Percentiles rank a stretch among this genome's conserved stretches.
phyloP scores from a whole-genome alignment of 2,888 invertebrate species.

The Ditula angustiorana region DNA sequence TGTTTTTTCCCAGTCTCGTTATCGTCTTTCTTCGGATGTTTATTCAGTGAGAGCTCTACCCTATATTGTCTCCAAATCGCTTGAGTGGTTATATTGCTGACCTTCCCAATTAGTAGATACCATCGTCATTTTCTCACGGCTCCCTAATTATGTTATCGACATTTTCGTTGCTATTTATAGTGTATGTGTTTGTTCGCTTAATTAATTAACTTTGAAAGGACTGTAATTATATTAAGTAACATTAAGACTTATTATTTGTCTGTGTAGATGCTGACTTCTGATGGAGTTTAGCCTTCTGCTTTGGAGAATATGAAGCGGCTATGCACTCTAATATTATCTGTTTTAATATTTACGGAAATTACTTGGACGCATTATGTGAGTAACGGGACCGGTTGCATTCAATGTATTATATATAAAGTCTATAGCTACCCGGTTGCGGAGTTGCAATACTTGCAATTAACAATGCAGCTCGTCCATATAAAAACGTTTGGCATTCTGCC shows the following conservation, averaged over 20 bases:
- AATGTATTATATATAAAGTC: slow-evolving; percentile 34
- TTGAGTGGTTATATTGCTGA: slow-evolving; percentile 3
- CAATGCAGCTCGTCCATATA: slow-evolving; percentile 64
- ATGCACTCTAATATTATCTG: slow-evolving; percentile 59
- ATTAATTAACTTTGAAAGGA: not conserved
- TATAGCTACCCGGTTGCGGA: slow-evolving; percentile 41
- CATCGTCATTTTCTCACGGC: slow-evolving; percentile 17
- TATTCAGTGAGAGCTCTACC: slow-evolving; percentile 10
- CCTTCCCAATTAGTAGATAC: slow-evolving; percentile 20
- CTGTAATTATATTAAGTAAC: not conserved
- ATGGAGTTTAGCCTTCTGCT: slow-evolving; percentile 52
- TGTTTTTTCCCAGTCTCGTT: not conserved
- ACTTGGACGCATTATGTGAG: slow-evolving; percentile 63
- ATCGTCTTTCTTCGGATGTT: slow-evolving; percentile 2
- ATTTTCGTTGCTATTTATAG: slow-evolving; percentile 18
- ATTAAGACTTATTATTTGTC: slow-evolving; percentile 20
- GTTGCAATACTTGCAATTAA: slow-evolving; percentile 57
- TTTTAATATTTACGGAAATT: slow-evolving; percentile 61
- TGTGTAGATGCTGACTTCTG: slow-evolving; percentile 67
- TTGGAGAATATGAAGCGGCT: slow-evolving; percentile 72
- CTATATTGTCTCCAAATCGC: slow-evolving; percentile 5
- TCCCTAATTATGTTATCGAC: slow-evolving; percentile 20
- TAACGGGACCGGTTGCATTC: slow-evolving; percentile 42
- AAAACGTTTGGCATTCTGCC: slow-evolving; percentile 67
- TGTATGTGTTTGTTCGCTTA: not conserved